Conservation (phyloP, 1,140 invertebrate genomes). For the Pinna nobilis region DNA sequence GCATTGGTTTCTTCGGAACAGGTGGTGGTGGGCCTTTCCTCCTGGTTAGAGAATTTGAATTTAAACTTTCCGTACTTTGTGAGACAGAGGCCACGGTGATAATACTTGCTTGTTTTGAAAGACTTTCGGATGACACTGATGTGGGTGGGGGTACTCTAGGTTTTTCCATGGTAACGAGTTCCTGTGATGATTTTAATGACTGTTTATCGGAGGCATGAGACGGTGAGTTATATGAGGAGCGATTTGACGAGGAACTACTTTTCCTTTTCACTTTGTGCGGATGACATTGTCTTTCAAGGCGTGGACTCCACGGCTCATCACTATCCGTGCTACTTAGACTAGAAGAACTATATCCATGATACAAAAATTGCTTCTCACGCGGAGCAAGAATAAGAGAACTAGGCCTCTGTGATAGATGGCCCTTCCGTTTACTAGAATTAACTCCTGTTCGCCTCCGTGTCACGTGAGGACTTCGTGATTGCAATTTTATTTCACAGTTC, state of each 20-base stretch:
- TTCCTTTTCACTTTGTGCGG: conserved; percentile 16
- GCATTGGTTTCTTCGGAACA: conserved; percentile 37
- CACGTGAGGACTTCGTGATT: conserved; percentile 40
- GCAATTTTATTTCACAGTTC: conserved; percentile 44
- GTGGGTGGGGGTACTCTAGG: conserved; percentile 7
- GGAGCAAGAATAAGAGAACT: conserved; percentile 61
- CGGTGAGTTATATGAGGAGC: conserved; percentile 21
- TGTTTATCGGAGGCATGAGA: conserved; percentile 20
- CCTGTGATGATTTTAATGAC: conserved; percentile 32
- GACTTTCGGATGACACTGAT: not conserved
- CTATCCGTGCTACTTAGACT: conserved; percentile 45
- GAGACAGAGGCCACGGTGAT: not conserved
- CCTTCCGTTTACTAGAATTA: conserved; percentile 25
- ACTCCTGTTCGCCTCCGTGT: conserved; percentile 14
- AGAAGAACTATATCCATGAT: conserved; percentile 60
- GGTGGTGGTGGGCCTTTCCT: conserved; percentile 43
- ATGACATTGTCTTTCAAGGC: conserved; percentile 26
- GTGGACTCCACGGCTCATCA: conserved; percentile 44
- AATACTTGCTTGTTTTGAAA: not conserved
- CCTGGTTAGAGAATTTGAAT: conserved; percentile 4
- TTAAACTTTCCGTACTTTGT: conserved; percentile 22
- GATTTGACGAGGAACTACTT: conserved; percentile 24
- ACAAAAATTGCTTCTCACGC: conserved; percentile 59
- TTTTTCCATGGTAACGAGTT: conserved; percentile 14
- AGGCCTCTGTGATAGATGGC: conserved; percentile 49